phyloP scores from a whole-genome alignment of 2,888 invertebrate genomes.

The Rotaria socialis region DNA sequence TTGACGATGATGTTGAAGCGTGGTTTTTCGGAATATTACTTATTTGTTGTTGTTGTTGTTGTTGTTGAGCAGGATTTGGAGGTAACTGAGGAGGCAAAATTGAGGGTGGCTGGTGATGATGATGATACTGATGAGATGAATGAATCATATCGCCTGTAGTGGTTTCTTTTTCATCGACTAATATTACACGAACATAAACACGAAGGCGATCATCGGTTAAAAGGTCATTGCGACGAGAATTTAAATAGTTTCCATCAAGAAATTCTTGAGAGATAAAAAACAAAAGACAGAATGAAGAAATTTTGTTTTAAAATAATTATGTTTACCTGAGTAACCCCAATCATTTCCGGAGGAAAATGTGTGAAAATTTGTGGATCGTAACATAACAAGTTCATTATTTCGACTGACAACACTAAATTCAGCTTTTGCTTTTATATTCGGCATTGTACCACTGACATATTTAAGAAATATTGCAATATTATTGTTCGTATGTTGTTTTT shows the following conservation, averaged over 20 bases:
- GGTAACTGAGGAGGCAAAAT: neutral
- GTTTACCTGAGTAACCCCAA: slow-evolving; percentile 19
- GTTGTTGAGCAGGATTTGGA: neutral
- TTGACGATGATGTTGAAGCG: neutral
- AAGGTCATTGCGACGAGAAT: slow-evolving; percentile 23
- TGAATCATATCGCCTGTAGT: neutral
- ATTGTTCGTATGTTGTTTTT: slow-evolving; percentile 24
- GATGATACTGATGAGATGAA: neutral
- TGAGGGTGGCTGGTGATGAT: neutral
- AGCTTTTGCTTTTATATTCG: slow-evolving; percentile 8
- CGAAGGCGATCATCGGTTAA: slow-evolving; percentile 22
- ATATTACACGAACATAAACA: slow-evolving; percentile 10
- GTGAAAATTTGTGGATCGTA: slow-evolving; percentile 19
- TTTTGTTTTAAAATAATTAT: neutral
- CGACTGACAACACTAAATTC: slow-evolving; percentile 32
- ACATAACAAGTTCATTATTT: slow-evolving; percentile 34
- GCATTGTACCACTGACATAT: slow-evolving; percentile 34
- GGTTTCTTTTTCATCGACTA: slow-evolving; percentile 27
- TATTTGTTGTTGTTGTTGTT: neutral
- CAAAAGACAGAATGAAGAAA: neutral
- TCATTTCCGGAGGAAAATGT: slow-evolving; percentile 16
- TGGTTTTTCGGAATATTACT: neutral
- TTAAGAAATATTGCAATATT: slow-evolving; percentile 34
- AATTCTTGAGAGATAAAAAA: neutral
- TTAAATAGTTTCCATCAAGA: slow-evolving; percentile 19